A percentile compares a stretch with the other conserved stretches of the same genome.
These are phyloP conservation scores for Bos indicus DNA, from an alignment of 2,113 vertebrate species.

Conservation along the genomic window DNA sequence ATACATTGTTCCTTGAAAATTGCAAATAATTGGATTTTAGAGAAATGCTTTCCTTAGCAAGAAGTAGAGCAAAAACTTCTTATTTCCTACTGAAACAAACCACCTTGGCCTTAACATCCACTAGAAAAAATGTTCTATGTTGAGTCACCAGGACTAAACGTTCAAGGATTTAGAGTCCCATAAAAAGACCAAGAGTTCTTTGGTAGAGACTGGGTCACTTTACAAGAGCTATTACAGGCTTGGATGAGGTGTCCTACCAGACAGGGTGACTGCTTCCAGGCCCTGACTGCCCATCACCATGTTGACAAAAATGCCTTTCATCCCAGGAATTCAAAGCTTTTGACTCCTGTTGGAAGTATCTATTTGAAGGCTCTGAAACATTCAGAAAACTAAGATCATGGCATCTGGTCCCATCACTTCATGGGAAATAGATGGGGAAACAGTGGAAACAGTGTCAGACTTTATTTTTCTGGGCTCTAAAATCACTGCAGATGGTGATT, in stretches of 20 bases:
- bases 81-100: neutral
- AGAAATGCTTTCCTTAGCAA: neutral
- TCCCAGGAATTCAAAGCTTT: neutral
- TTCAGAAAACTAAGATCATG: no score
- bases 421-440: no score
- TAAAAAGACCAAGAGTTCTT: neutral
- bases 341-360: neutral
- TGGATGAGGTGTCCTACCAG: accelerated
- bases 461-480: no score
- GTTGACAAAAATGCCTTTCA: neutral
- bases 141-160: neutral
- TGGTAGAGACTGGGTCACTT: neutral
- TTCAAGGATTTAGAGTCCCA: neutral
- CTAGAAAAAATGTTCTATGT: neutral
- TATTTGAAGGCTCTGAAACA: neutral
- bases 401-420: no score
- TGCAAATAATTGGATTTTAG: neutral
- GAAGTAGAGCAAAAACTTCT: neutral
- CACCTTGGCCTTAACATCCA: neutral
- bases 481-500: no score
- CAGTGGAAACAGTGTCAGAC: no score
- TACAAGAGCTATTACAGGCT: neutral
- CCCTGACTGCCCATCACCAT: neutral
- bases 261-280: accelerated
- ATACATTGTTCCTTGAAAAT: neutral